These are phyloP conservation scores for Catharus bicknelli DNA, from an alignment of 2,113 vertebrate species.

Conservation along the genomic window DNA sequence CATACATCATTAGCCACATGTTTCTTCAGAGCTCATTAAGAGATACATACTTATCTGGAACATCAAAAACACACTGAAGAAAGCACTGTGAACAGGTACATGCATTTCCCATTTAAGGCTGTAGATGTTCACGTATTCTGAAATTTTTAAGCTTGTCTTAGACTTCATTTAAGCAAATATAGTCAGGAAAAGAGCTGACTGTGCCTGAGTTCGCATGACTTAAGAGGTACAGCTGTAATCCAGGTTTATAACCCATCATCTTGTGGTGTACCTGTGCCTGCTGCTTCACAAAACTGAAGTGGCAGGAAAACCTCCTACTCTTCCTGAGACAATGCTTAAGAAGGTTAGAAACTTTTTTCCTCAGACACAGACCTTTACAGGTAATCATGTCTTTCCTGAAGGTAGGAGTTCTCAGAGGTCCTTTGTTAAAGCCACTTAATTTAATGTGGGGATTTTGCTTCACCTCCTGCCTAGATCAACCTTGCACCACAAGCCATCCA, in stretches of 20 bases:
- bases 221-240: neutral
- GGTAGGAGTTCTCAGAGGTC: neutral
- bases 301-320: neutral
- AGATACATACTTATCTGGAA: neutral
- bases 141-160: neutral
- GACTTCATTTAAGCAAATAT: neutral
- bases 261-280: neutral
- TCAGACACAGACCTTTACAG: neutral
- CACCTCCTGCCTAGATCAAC: neutral
- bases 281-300: neutral
- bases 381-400: neutral
- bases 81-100: neutral
- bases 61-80: neutral
- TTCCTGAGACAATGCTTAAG: neutral
- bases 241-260: neutral
- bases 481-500: neutral
- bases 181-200: neutral
- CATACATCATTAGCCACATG: neutral
- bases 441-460: neutral
- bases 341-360: neutral
- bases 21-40: neutral
- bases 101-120: neutral
- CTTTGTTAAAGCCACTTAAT: neutral
- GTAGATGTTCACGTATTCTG: accelerated
- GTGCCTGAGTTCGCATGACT: neutral